phyloP scores from a whole-genome alignment of 2,113 vertebrate genomes.

The Calyptomena viridis region DNA sequence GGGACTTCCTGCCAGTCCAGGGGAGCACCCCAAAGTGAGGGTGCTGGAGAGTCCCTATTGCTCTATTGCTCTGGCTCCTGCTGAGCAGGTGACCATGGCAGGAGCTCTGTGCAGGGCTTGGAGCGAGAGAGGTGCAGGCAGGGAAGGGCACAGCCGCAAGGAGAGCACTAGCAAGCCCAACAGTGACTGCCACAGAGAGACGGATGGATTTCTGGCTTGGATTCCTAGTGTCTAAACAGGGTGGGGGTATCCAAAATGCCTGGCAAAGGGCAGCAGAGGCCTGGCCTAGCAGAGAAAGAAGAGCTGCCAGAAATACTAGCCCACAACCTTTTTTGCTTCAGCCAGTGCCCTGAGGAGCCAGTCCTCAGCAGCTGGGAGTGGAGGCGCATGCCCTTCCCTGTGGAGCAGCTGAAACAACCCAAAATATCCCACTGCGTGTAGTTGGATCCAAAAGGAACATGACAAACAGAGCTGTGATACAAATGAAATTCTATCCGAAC shows the following conservation, averaged over 20 bases:
- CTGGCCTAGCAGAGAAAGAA: background rate
- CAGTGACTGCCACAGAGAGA: background rate
- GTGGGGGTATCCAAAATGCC: background rate
- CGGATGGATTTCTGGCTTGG: rapidly evolving
- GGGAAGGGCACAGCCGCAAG: background rate
- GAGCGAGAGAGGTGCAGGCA: background rate
- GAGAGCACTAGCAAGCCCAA: background rate
- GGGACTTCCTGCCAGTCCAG: background rate
- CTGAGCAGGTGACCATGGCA: rapidly evolving
- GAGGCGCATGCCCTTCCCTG: background rate
- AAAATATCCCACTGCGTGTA: background rate
- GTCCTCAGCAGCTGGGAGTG: background rate
- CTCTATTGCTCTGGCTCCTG: background rate
- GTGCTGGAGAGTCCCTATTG: background rate
- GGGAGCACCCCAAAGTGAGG: background rate
- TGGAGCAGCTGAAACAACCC: background rate
- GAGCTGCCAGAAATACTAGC: background rate
- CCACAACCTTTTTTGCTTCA: background rate
- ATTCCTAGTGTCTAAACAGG: background rate
- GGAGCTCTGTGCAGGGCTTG: background rate
- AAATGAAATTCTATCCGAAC: constrained; percentile 6
- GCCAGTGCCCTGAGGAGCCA: background rate
- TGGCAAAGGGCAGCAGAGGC: background rate
- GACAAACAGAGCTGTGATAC: background rate
- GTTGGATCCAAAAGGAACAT: background rate